These are phyloP conservation scores for Pangasius larnaudii DNA, from an alignment of 2,797 vertebrate genomes.

Conservation along the genomic window DNA sequence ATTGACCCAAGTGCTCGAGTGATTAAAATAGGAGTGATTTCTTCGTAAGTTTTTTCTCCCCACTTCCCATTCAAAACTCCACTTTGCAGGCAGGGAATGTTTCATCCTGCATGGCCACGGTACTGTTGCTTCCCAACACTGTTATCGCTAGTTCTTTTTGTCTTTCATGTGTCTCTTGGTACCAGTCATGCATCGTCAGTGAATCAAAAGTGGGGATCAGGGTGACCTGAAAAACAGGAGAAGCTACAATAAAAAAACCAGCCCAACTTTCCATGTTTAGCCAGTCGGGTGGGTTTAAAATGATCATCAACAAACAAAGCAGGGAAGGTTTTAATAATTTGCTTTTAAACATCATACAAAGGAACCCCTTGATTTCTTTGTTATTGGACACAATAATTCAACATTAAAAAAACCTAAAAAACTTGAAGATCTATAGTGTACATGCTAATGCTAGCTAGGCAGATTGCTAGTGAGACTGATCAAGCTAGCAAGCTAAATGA, in stretches of 20 bases:
- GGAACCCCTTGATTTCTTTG: not conserved
- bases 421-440: not conserved
- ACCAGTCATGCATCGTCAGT: conserved; percentile 88
- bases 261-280: not conserved
- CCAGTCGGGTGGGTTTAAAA: not conserved
- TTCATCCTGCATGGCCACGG: conserved; percentile 95
- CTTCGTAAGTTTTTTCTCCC: not conserved
- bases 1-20: conserved; percentile 25
- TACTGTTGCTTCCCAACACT: conserved; percentile 92
- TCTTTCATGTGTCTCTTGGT: conserved; percentile 83
- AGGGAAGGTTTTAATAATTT: not conserved
- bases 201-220: conserved; percentile 94
- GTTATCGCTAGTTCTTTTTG: conserved; percentile 84
- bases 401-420: not conserved
- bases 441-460: not conserved
- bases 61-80: conserved; percentile 81
- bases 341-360: not conserved
- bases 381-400: not conserved
- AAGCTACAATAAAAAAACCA: not conserved
- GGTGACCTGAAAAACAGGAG: conserved; percentile 78
- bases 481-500: not conserved
- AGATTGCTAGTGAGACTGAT: not conserved
- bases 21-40: conserved; percentile 19
- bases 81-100: conserved; percentile 96
- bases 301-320: not conserved